phyloP scores from a whole-genome alignment of 1,140 invertebrate species.

The Saccostrea glomerata region DNA sequence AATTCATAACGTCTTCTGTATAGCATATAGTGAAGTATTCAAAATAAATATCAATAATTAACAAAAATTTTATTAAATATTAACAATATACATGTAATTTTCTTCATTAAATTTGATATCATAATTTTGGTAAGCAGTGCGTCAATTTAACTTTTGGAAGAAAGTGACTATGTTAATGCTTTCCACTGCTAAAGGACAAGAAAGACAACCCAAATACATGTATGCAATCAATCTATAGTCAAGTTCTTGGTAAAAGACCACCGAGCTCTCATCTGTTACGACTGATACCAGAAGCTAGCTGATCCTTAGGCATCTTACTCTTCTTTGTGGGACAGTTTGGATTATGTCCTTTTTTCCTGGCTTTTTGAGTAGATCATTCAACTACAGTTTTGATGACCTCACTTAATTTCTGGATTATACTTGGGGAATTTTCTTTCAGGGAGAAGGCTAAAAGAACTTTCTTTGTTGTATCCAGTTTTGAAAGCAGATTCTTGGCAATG shows the following conservation, averaged over 20 bases:
- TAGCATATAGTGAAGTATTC: no score
- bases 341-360: not conserved
- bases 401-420: slow-evolving; percentile 56
- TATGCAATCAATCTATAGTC: not conserved
- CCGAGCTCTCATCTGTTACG: not conserved
- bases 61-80: no score
- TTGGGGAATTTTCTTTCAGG: slow-evolving; percentile 63
- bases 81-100: no score
- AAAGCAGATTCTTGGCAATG: slow-evolving; percentile 64
- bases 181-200: not conserved
- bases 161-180: not conserved
- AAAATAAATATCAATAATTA: no score
- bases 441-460: slow-evolving; percentile 65
- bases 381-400: slow-evolving; percentile 51
- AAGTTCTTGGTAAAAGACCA: not conserved
- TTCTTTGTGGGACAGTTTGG: not conserved
- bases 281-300: not conserved
- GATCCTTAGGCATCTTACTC: not conserved
- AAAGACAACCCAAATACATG: not conserved
- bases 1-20: no score
- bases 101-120: no score
- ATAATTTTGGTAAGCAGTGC: no score
- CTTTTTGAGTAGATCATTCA: not conserved
- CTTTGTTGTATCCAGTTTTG: slow-evolving; percentile 60
- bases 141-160: no score